Percentiles rank a stretch among this genome's conserved stretches.
These are phyloP conservation scores for Novumbra hubbsi DNA, from an alignment of 2,797 vertebrate genomes.

Conservation along the genomic window DNA sequence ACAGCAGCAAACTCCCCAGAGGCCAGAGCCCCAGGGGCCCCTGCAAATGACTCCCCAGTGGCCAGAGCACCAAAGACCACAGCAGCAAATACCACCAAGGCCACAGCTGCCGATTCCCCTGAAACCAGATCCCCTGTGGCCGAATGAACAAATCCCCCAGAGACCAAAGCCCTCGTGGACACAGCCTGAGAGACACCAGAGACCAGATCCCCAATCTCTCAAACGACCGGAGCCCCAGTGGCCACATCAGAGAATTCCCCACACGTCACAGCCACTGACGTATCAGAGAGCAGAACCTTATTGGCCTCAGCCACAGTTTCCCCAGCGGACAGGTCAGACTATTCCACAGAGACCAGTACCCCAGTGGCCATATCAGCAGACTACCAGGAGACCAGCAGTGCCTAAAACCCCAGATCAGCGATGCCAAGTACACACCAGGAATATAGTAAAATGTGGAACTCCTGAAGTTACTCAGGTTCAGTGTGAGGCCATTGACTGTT, in stretches of 20 bases:
- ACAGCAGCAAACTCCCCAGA: neutral
- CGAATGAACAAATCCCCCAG: neutral
- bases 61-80: neutral
- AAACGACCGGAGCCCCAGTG: neutral
- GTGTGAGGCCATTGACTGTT: constrained; percentile 70
- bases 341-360: neutral
- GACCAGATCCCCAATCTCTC: neutral
- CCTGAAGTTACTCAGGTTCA: constrained; percentile 48
- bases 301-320: neutral
- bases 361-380: neutral
- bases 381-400: neutral
- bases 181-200: neutral
- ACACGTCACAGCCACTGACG: neutral
- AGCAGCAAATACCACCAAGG: neutral
- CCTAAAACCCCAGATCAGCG: neutral
- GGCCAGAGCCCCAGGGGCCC: neutral
- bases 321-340: neutral
- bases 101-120: neutral
- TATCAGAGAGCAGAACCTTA: neutral
- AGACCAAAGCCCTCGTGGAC: neutral
- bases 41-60: neutral
- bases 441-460: constrained; percentile 65
- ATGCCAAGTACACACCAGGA: constrained; percentile 37
- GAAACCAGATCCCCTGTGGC: neutral
- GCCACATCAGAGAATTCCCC: neutral